Evolutionary conservation across 2,797 vertebrate genomes (phyloP).

Genomic region (Bradypus variegatus): DNA sequence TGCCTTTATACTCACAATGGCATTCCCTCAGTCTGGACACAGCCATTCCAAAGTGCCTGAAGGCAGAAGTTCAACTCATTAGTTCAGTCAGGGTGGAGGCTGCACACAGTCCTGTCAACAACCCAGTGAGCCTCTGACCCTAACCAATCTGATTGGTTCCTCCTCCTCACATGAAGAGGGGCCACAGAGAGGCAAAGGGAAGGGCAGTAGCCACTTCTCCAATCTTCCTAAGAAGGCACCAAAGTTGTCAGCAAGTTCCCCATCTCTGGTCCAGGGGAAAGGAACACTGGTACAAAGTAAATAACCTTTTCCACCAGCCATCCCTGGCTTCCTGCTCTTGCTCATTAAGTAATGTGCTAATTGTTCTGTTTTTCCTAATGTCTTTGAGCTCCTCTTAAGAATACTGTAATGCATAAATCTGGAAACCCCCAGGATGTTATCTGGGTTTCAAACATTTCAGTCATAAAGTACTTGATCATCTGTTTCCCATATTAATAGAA

Average conservation of each 20-base stretch:
- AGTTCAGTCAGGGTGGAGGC: not conserved
- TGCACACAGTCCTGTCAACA: not conserved
- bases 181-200: not conserved
- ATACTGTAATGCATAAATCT: not conserved
- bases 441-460: not conserved
- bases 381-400: not conserved
- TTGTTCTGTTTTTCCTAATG: not conserved
- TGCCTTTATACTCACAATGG: not conserved
- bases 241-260: not conserved
- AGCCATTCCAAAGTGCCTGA: not conserved
- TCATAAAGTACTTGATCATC: not conserved
- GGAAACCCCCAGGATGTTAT: not conserved
- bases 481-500: conserved; percentile 20
- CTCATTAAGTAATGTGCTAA: not conserved
- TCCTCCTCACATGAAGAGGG: not conserved
- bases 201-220: not conserved
- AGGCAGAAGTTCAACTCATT: not conserved
- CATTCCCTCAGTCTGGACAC: not conserved
- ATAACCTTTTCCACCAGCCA: not conserved
- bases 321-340: not conserved
- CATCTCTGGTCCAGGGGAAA: not conserved
- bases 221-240: not conserved
- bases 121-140: not conserved
- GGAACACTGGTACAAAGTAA: not conserved
- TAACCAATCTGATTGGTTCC: not conserved